Evolutionary conservation across 2,797 vertebrate species (phyloP), one percentile per base, ranked within the genome.

Genomic region (Poeciliopsis infans): DNA sequence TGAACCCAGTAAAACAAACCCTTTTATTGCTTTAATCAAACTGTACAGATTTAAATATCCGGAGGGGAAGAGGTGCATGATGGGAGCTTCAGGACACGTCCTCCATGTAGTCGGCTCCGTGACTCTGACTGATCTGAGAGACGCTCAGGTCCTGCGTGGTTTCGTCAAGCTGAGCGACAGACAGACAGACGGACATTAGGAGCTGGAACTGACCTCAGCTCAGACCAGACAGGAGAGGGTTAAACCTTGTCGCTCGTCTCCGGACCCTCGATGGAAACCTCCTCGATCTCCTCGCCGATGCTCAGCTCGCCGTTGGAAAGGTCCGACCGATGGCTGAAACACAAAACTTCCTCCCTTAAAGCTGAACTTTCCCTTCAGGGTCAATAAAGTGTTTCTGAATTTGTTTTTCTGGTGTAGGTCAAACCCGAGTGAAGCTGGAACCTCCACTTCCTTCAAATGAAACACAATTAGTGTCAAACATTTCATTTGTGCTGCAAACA

Each of bases 251-350:
- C 96, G 75, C 97, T 98, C 90, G 87, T 77, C 61, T 96, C 97
- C 0, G 97, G 97, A 8, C 95, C 95, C 31, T 96, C 97, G 59
- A 97, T 94, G 69, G 97, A 99, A 36, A 97, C 94, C 28, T 98
- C 97, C 66, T 99, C 97, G 28, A 99, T 97, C 92, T 99, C 98
- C 90, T 99, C 98, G 0, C 97, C 97, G 31, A 98, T 96, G 78
- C 98, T 99, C 70, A 96, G 84, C 87, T 98, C 97, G 4, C 97
- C 98, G 84, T 87, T 94, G 0, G 95, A 95, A 86, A 96, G 95
- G 64, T 98, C 97, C 3, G 97, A 98, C 20, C 96, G 96, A 79
- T 97, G 97, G 80, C 97, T 98, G 82, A 53, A 81, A 74, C 16
- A 51, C 31, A 61, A 36, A 69, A 6, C 49, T 11, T 66, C 61